Conservation (phyloP, 2,888 invertebrate genomes). For the Cerceris rybyensis region DNA sequence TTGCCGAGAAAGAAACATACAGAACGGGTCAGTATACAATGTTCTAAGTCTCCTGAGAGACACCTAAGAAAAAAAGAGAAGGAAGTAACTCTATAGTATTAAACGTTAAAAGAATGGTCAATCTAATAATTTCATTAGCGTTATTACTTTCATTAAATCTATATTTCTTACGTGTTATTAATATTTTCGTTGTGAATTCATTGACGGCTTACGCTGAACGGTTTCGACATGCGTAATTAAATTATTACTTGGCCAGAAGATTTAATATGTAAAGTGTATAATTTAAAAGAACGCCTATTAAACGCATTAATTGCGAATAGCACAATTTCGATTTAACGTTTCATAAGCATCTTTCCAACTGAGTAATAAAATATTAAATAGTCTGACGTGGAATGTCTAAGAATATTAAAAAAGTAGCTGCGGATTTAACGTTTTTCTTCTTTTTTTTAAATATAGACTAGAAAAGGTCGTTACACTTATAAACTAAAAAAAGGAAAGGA, state of each 20-base stretch:
- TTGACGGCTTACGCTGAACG: conserved; percentile 24
- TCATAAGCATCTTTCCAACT: conserved; percentile 33
- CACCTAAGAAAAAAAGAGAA: conserved; percentile 10
- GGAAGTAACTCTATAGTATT: conserved; percentile 9
- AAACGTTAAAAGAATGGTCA: conserved; percentile 27
- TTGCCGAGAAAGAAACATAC: conserved; percentile 16
- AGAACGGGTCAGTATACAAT: conserved; percentile 24
- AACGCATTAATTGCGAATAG: conserved; percentile 15
- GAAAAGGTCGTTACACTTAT: conserved; percentile 47
- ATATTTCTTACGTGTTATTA: conserved; percentile 26
- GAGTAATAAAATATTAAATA: conserved; percentile 35
- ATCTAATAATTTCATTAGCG: conserved; percentile 27
- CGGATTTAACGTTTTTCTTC: conserved; percentile 29
- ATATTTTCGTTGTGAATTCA: conserved; percentile 36
- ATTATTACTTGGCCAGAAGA: conserved; percentile 17
- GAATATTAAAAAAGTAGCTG: conserved; percentile 40
- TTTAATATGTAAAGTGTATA: background rate
- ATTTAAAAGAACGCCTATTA: conserved; percentile 9
- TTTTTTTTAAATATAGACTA: conserved; percentile 49
- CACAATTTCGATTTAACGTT: conserved; percentile 13
- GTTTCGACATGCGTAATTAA: conserved; percentile 32
- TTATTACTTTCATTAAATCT: conserved; percentile 41
- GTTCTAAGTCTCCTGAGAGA: conserved; percentile 9
- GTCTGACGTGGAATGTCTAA: conserved; percentile 51
- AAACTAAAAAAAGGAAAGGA: conserved; percentile 40